A percentile compares a stretch with the other conserved stretches of the same genome.
phyloP scores from a whole-genome alignment of 2,888 invertebrate genomes.

The Homarus gammarus region DNA sequence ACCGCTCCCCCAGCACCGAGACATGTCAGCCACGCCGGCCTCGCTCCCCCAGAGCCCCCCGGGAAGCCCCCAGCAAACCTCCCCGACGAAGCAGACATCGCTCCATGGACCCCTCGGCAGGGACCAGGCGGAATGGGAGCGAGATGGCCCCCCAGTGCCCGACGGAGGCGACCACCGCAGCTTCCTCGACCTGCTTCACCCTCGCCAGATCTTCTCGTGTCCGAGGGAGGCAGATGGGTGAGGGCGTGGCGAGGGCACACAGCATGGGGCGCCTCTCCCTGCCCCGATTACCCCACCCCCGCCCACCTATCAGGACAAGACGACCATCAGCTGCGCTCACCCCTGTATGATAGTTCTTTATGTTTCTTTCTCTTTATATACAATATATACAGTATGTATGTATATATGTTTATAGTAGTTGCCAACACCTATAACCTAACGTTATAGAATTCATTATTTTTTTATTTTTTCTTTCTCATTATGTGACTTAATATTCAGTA shows the following conservation, averaged over 20 bases:
- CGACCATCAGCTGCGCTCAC: constrained; percentile 18
- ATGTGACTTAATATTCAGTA: no score
- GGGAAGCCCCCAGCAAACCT: constrained; percentile 21
- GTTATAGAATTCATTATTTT: no score
- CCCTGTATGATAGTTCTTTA: constrained; percentile 36
- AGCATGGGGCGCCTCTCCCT: constrained; percentile 72
- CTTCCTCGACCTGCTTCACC: neutral
- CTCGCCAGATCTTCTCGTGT: constrained; percentile 20
- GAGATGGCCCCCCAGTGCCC: neutral
- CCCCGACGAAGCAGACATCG: constrained; percentile 47
- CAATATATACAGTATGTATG: no score
- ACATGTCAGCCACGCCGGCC: neutral
- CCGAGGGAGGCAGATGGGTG: constrained; percentile 20
- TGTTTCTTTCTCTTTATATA: no score
- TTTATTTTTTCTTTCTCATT: no score
- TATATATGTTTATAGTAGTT: no score
- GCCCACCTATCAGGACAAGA: constrained; percentile 44
- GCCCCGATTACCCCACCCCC: constrained; percentile 21
- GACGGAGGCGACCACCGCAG: neutral
- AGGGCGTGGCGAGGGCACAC: constrained; percentile 64
- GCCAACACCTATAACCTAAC: no score
- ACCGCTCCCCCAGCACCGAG: constrained; percentile 51
- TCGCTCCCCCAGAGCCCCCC: neutral
- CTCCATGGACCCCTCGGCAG: constrained; percentile 25
- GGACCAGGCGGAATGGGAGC: neutral